These are phyloP conservation scores for Gallinago solitaria DNA, from an alignment of 2,797 vertebrate genomes.

Conservation along the genomic window DNA sequence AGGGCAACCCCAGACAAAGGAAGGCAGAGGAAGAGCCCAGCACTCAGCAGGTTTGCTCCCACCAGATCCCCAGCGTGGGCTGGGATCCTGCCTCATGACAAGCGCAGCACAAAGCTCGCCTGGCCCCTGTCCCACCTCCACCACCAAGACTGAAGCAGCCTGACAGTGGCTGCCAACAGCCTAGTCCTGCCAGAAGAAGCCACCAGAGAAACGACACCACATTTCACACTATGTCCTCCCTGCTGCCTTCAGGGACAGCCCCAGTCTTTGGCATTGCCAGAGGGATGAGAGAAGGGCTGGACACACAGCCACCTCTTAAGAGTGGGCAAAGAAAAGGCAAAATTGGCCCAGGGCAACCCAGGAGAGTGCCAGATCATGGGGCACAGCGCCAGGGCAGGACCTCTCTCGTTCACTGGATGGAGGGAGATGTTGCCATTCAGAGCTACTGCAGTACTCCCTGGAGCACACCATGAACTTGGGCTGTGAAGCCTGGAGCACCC, in stretches of 20 bases:
- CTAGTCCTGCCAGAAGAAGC: neutral
- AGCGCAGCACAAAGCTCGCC: neutral
- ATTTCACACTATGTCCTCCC: neutral
- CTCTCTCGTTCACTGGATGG: neutral
- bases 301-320: fast-evolving
- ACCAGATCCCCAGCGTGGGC: neutral
- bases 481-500: neutral
- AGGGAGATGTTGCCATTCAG: neutral
- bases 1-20: neutral
- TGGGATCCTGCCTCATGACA: neutral
- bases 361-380: neutral
- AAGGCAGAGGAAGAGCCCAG: neutral
- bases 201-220: neutral
- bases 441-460: neutral
- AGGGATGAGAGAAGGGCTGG: neutral
- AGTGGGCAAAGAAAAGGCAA: neutral
- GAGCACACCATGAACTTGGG: neutral
- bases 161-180: neutral
- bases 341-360: neutral
- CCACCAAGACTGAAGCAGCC: neutral
- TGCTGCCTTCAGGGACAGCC: neutral
- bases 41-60: neutral
- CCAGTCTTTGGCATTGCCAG: neutral
- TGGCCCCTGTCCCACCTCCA: neutral
- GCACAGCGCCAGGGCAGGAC: neutral